Evolutionary conservation across 2,797 vertebrate genomes (phyloP), one percentile per base, ranked within the genome.

Genomic region (Phrynocephalus forsythii): DNA sequence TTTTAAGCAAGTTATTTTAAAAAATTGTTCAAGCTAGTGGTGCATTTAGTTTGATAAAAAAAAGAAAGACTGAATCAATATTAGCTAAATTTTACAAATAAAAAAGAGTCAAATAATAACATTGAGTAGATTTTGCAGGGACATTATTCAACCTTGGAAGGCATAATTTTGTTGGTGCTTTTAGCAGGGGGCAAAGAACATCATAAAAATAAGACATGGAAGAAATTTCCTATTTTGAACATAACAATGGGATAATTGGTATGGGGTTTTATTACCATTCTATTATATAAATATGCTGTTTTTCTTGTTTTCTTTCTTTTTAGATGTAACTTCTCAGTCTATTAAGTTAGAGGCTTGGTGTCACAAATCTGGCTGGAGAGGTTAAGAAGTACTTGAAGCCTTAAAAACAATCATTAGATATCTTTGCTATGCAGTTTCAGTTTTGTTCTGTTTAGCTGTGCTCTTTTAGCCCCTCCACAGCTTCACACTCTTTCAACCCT

Each of bases 11-110:
- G 96, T 9, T 96, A 94, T 86, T 16, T 13, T n/a, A 93, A 92
- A 95, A 95, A 95, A 80, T 77, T 94, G 87, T 90, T 95, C 88
- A 95, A 94, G 93, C 91, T 92, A 92, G 95, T 95, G 92, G 94
- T 94, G 94, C 69, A 80, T 94, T 95, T 97, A 94, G 96, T 97
- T 96, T 95, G 95, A 95, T 95, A 95, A 83, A 95, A 95, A 95
- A 63, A 80, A 52, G 24, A 48, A 90, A 89, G 80, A 91, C 94
- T 94, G 94, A 94, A 96, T 95, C 93, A 94, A 93, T 95, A 91
- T 95, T 94, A 93, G 94, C 94, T 96, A 95, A 96, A 95, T 95
- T 96, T 94, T 93, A 92, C 94, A 96, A 95, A 95, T 94, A 95
- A 93, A 93, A 94, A 92, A 84, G 89, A 90, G 67, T 92, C 94